These are phyloP conservation scores for Lutjanus campechanus DNA, from an alignment of 2,797 vertebrate species.

Conservation along the genomic window DNA sequence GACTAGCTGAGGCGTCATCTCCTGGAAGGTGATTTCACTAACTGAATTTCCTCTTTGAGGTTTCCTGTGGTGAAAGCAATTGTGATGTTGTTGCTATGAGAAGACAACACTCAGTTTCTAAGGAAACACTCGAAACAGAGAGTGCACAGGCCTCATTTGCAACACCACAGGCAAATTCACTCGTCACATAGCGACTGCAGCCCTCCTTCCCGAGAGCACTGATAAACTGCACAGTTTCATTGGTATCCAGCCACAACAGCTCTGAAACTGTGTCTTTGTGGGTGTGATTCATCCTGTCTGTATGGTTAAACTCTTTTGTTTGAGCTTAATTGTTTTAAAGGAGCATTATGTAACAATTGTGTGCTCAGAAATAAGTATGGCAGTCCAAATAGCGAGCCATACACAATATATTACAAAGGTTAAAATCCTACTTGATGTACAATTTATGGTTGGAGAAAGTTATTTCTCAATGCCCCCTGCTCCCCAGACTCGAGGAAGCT, in stretches of 20 bases:
- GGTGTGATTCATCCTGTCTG: neutral
- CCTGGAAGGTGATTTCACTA: slow-evolving; percentile 68
- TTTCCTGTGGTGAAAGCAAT: slow-evolving; percentile 78
- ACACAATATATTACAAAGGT: no score
- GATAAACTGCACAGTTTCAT: slow-evolving; percentile 37
- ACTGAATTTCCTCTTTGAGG: slow-evolving; percentile 74
- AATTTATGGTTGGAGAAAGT: no score
- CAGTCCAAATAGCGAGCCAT: no score
- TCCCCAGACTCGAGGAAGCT: no score
- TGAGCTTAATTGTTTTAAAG: neutral
- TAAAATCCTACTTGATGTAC: no score
- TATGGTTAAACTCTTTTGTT: neutral
- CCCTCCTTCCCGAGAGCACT: slow-evolving; percentile 28
- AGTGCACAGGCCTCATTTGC: slow-evolving; percentile 63
- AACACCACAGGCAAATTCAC: slow-evolving; percentile 64
- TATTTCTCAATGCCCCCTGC: no score
- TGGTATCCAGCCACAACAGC: slow-evolving; percentile 16
- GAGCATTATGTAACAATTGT: no score
- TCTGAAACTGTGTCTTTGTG: neutral
- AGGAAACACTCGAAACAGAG: slow-evolving; percentile 75
- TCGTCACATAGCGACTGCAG: slow-evolving; percentile 44
- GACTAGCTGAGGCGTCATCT: slow-evolving; percentile 45
- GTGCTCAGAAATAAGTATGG: no score
- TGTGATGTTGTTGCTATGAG: slow-evolving; percentile 77
- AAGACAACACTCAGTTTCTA: slow-evolving; percentile 80